Evolutionary conservation across 2,113 vertebrate species (phyloP).

Genomic region (Lota lota): DNA sequence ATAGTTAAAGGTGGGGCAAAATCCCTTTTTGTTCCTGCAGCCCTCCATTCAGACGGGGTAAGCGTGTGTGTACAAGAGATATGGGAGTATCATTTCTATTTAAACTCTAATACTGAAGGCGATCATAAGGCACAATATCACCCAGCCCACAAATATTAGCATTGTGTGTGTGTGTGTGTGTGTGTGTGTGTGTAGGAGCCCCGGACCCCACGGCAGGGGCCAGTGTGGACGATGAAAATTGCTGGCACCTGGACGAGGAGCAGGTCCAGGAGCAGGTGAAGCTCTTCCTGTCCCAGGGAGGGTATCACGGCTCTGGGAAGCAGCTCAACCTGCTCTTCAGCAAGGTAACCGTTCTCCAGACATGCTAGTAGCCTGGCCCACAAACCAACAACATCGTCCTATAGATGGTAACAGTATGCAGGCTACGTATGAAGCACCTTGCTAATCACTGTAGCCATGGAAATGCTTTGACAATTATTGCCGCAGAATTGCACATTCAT

Average conservation of each 20-base stretch:
- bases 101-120: too few species aligned
- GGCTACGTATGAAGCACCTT: too few species aligned
- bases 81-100: too few species aligned
- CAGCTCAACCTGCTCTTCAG: slow-evolving; percentile 97
- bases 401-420: too few species aligned
- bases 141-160: too few species aligned
- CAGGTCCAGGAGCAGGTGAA: slow-evolving; percentile 98
- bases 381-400: too few species aligned
- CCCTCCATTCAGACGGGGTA: too few species aligned
- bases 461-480: too few species aligned
- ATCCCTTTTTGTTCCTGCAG: too few species aligned
- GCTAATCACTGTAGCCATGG: too few species aligned
- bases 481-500: slow-evolving; percentile 1
- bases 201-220: slow-evolving; percentile 96
- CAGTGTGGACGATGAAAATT: slow-evolving; percentile 96
- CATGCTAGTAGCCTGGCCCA: not conserved
- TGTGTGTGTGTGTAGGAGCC: slow-evolving; percentile 78
- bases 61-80: not conserved
- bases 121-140: too few species aligned
- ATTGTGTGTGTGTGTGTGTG: slow-evolving; percentile 18
- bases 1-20: too few species aligned
- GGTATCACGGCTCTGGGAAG: slow-evolving; percentile 97
- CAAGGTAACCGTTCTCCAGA: slow-evolving; percentile 77
- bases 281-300: slow-evolving; percentile 94
- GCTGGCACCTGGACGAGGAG: slow-evolving; percentile 98